phyloP scores from a whole-genome alignment of 2,888 invertebrate species.

The Polydrusus tereticollis region DNA sequence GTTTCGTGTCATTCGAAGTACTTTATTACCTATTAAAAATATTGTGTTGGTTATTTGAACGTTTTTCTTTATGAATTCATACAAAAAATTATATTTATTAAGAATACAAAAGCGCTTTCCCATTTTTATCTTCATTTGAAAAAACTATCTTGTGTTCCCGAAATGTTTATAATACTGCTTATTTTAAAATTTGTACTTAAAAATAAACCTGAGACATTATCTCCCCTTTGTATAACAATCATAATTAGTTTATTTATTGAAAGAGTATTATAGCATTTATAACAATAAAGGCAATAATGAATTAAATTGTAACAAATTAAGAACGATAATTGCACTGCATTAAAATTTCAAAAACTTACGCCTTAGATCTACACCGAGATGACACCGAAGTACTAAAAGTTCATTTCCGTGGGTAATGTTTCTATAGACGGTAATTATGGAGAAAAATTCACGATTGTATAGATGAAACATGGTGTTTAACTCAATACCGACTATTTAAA shows the following conservation, averaged over 20 bases:
- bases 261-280: background rate
- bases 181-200: too few relatives aligned
- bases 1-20: too few relatives aligned
- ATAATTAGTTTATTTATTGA: background rate
- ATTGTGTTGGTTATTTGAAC: too few relatives aligned
- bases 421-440: slow-evolving; percentile 51
- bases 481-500: slow-evolving; percentile 52
- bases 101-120: too few relatives aligned
- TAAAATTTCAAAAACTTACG: slow-evolving; percentile 14
- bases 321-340: slow-evolving; percentile 3
- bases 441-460: slow-evolving; percentile 55
- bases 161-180: too few relatives aligned
- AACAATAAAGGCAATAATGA: background rate
- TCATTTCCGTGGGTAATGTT: slow-evolving; percentile 51
- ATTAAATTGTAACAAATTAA: background rate
- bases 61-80: too few relatives aligned
- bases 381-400: slow-evolving; percentile 51
- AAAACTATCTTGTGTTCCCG: too few relatives aligned
- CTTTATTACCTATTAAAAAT: too few relatives aligned
- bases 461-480: slow-evolving; percentile 52
- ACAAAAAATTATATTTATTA: too few relatives aligned
- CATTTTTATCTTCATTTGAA: too few relatives aligned
- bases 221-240: too few relatives aligned
- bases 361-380: slow-evolving; percentile 36
- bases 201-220: too few relatives aligned